phyloP scores from a whole-genome alignment of 1,140 invertebrate species.

The Varroa destructor region DNA sequence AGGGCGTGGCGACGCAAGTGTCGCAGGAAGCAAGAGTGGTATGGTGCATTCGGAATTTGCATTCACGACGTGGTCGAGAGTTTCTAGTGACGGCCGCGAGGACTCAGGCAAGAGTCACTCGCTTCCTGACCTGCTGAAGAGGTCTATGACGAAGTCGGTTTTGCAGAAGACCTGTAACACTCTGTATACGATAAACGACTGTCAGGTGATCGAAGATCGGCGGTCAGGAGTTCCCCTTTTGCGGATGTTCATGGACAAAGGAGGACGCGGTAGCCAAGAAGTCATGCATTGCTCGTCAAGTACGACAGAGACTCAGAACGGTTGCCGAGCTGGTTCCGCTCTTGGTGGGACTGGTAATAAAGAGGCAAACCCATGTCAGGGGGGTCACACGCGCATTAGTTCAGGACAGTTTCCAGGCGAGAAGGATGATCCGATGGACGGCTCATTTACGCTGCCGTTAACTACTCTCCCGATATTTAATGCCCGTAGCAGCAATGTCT shows the following conservation, averaged over 20 bases:
- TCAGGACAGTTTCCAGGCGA: not conserved
- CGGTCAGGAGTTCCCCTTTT: conserved; percentile 55
- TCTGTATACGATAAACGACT: conserved; percentile 34
- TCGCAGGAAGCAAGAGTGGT: conserved; percentile 39
- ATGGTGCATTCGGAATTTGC: conserved; percentile 67
- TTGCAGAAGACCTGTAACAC: conserved; percentile 15
- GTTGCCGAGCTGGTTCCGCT: too few relatives aligned
- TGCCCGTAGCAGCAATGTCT: conserved; percentile 13
- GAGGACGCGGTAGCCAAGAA: conserved; percentile 8
- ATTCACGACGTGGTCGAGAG: conserved; percentile 59
- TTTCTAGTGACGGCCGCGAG: conserved; percentile 50
- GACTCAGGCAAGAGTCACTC: conserved; percentile 52
- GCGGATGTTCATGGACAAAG: conserved; percentile 72
- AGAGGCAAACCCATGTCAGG: not conserved
- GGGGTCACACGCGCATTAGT: not conserved
- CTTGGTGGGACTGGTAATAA: not conserved
- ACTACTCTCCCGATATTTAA: conserved; percentile 26
- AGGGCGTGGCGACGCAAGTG: conserved; percentile 23
- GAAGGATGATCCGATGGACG: conserved; percentile 17
- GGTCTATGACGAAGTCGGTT: conserved; percentile 36
- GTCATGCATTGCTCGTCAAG: conserved; percentile 23
- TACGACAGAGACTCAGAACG: not conserved
- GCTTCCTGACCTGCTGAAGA: conserved; percentile 52
- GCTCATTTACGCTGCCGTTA: conserved; percentile 7
- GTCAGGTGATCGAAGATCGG: conserved; percentile 44